Base-by-base conservation (phyloP, 1,140 invertebrate genomes). In the Cardiocondyla obscurior region DNA sequence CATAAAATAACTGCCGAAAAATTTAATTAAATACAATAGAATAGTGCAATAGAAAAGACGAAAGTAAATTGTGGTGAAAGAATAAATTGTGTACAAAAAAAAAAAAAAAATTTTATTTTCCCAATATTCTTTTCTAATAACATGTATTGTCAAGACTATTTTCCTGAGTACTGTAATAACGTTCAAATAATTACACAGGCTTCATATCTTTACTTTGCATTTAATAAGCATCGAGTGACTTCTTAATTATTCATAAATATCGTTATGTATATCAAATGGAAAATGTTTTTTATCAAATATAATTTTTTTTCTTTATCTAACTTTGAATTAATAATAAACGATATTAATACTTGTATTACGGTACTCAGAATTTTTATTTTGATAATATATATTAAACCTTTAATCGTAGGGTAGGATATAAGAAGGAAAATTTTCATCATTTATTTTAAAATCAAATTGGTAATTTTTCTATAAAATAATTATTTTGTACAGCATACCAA, bases 21-120 rank as follows among this genome's bases (percentile, higher is more conserved):
- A 57, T 53, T 30, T 14, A 62, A 39, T 5, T 62, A 39, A 42
- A 62, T 62, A 39, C 12, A 62, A 62, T 39, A 0, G 39, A 62
- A 36, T 1, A 62, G 33, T 39, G 39, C 22, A 62, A 62, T 39
- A 62, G 58, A 62, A 3, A 42, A 62, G 33, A 60, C n/a, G 6
- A 39, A 12, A 58, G 28, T 58, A 16, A 60, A 62, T 62, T 42
- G 33, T 62, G n/a, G 19, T 39, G 57, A 16, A 62, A 62, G 58
- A 39, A 62, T 39, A 62, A 62, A 62, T 62, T 7, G 19, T 7
- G 19, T 39, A 62, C 33, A 42, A 28, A 62, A 62, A 33, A 28
- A 62, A 60, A 14, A 39, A 39, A 39, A 39, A 62, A 62, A 62
- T n/a, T 62, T 62, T 62, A 62, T 39, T 62, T 60, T 62, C 6